phyloP scores from a whole-genome alignment of 2,113 vertebrate genomes.

The Siniperca chuatsi region DNA sequence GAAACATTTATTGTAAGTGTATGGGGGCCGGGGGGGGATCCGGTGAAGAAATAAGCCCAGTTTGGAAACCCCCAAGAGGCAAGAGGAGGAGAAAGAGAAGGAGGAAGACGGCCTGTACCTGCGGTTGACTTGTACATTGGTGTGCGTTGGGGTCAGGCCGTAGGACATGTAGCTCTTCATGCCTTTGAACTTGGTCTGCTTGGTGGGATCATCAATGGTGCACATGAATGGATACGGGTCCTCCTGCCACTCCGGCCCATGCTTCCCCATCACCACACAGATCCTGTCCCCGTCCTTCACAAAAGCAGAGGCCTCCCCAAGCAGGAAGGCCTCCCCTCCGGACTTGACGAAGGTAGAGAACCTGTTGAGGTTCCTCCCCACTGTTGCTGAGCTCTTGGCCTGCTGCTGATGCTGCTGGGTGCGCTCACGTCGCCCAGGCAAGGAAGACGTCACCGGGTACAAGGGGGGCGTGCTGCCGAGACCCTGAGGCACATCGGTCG shows the following conservation, averaged over 20 bases:
- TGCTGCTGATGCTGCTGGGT: conserved; percentile 76
- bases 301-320: conserved; percentile 92
- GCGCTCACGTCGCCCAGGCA: conserved; percentile 73
- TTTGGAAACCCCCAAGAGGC: not conserved
- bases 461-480: conserved; percentile 76
- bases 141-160: conserved; percentile 94
- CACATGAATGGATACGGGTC: conserved; percentile 94
- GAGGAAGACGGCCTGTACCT: conserved; percentile 72
- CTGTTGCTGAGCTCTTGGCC: conserved; percentile 92
- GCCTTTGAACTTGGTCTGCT: conserved; percentile 99
- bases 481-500: conserved; percentile 82
- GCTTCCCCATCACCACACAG: conserved; percentile 90
- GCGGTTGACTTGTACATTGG: conserved; percentile 91
- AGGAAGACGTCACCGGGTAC: conserved; percentile 86
- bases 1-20: conserved; percentile 3
- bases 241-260: conserved; percentile 95
- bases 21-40: not conserved
- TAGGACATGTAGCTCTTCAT: conserved; percentile 99
- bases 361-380: conserved; percentile 95
- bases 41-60: not conserved
- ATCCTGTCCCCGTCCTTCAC: conserved; percentile 94
- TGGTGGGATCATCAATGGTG: conserved; percentile 96
- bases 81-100: not conserved
- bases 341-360: conserved; percentile 98
- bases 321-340: conserved; percentile 94